Conservation (phyloP, 2,797 vertebrate genomes). For the Bradypodion pumilum region DNA sequence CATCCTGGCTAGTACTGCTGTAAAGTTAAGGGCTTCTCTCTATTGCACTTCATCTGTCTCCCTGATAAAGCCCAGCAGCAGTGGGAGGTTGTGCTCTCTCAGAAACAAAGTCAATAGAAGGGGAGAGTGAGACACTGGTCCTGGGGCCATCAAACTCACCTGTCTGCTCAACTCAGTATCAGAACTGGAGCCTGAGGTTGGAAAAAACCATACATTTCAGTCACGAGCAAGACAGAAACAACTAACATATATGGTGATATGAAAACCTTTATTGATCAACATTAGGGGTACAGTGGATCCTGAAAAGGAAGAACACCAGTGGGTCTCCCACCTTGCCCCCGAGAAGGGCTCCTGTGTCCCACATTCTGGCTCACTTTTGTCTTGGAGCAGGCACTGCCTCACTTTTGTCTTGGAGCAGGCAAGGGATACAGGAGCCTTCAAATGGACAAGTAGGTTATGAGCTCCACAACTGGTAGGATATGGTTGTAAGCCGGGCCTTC, state of each 20-base stretch:
- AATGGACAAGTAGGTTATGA: not conserved
- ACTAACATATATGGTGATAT: not conserved
- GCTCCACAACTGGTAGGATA: not conserved
- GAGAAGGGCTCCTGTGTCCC: not conserved
- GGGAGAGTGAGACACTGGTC: too few relatives aligned
- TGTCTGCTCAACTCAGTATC: not conserved
- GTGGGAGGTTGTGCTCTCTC: not conserved
- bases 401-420: not conserved
- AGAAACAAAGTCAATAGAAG: not conserved
- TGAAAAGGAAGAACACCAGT: not conserved
- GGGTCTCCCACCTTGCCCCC: not conserved
- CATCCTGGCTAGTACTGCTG: too few relatives aligned
- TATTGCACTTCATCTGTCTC: not conserved
- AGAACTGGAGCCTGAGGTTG: not conserved
- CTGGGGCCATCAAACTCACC: not conserved
- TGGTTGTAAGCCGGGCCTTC: not conserved
- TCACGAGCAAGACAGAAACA: not conserved
- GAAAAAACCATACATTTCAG: not conserved
- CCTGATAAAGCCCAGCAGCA: not conserved
- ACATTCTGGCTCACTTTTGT: not conserved
- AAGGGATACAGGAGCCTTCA: not conserved
- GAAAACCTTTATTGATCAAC: slow-evolving; percentile 22
- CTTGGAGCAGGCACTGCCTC: not conserved
- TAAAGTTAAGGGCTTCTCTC: not conserved
- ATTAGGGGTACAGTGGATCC: not conserved